Conservation (phyloP, 2,113 vertebrate genomes). For the Apaloderma vittatum region DNA sequence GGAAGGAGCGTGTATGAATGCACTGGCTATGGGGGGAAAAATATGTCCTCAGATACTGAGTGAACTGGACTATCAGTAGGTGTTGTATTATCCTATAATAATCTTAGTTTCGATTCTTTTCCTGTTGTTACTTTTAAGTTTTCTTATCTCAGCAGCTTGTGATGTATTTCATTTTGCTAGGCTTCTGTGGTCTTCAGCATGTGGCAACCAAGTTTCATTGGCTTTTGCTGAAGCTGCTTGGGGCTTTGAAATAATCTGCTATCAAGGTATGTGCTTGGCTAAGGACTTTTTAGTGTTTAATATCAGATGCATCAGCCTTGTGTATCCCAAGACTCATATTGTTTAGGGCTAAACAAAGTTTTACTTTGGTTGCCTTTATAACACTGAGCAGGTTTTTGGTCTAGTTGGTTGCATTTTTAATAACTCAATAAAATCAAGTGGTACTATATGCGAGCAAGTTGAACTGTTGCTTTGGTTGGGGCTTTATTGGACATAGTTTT, state of each 20-base stretch:
- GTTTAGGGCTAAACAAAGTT: not conserved
- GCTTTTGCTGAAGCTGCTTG: not conserved
- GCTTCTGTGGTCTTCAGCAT: not conserved
- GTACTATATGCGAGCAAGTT: not conserved
- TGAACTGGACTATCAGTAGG: not conserved
- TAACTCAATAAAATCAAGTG: not conserved
- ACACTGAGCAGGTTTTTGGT: not conserved
- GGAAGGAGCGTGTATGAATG: not conserved
- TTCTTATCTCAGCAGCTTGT: not conserved
- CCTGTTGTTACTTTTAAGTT: not conserved
- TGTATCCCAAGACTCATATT: not conserved
- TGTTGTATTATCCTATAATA: not conserved
- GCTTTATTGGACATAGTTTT: not conserved
- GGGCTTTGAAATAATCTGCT: not conserved
- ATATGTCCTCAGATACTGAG: not conserved
- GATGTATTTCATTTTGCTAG: not conserved
- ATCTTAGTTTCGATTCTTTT: not conserved
- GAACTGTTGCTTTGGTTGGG: not conserved
- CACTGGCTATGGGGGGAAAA: accelerated
- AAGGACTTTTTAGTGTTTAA: not conserved
- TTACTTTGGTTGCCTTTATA: not conserved
- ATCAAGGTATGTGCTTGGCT: not conserved
- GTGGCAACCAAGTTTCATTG: not conserved
- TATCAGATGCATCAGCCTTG: not conserved
- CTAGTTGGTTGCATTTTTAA: not conserved